Base-by-base conservation (phyloP, 2,888 invertebrate genomes). In the Ichneumoninae sp. region DNA sequence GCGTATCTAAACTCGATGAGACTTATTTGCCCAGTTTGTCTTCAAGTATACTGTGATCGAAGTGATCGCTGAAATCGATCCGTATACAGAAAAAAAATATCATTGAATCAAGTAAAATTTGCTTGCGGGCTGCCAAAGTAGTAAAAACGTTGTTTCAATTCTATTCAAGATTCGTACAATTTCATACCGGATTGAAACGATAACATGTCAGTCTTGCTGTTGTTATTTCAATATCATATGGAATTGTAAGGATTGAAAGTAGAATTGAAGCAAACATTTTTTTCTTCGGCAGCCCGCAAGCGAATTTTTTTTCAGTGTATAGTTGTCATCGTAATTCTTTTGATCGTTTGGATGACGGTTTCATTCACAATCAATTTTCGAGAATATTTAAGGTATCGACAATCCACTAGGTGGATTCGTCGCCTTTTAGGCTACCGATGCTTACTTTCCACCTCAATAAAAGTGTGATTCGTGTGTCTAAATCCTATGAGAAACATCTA, bases 311-410 rank as follows among this genome's bases (percentile, higher is more conserved):
- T 19, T 19, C 19, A 19, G 19, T 19, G 36, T 30, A 13, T 52
- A 71, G 3, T 71, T 52, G 71, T 71, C 54, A 40, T n/a, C 54
- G 26, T 1, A 22, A 71, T 54, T 71, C 13, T 52, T 40, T 71
- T 44, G 19, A 36, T 33, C 19, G 30, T 66, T 63, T 30, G 3
- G 7, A 33, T 19, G 50, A 52, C 74, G 44, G 33, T 65, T 65
- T 47, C 44, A 36, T 65, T 50, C 50, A 69, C 10, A 68, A 47
- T 26, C 16, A 13, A 16, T 16, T 63, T 30, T n/a, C 33, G 33
- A n/a, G 6, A 63, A 63, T n/a, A n/a, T 33, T n/a, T 33, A 16
- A 1, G 60, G 13, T 57, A 13, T 16, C 0, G 30, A 50, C 60
- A 4, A 19, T 52, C 52, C 7, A 7, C n/a, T n/a, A n/a, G n/a